A percentile compares a stretch with the other conserved stretches of the same genome.
These are phyloP conservation scores for Patella vulgata DNA, from an alignment of 1,140 invertebrate genomes.

Conservation along the genomic window DNA sequence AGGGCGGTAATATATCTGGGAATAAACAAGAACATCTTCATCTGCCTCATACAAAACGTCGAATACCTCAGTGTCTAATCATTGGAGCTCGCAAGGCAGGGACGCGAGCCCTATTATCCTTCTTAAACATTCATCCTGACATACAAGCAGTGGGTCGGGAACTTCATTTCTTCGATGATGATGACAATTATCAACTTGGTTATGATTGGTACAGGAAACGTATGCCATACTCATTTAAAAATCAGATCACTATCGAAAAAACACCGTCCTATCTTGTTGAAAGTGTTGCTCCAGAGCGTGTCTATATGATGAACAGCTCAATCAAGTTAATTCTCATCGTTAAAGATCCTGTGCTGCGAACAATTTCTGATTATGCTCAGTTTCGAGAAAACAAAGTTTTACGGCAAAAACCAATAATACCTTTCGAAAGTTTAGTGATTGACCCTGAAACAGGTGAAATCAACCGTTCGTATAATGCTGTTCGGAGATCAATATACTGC, in stretches of 20 bases:
- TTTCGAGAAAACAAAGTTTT: slow-evolving; percentile 25
- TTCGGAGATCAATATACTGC: slow-evolving; percentile 86
- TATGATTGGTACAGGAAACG: slow-evolving; percentile 66
- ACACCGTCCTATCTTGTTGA: slow-evolving; percentile 69
- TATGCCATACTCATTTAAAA: slow-evolving; percentile 56
- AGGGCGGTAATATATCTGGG: too few species aligned
- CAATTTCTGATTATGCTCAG: slow-evolving; percentile 92
- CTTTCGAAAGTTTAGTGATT: slow-evolving; percentile 54
- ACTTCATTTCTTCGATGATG: slow-evolving; percentile 68
- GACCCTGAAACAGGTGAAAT: slow-evolving; percentile 46
- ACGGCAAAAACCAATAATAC: slow-evolving; percentile 33
- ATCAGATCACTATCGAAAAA: slow-evolving; percentile 69
- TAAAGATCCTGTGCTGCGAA: slow-evolving; percentile 87
- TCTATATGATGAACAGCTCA: slow-evolving; percentile 85
- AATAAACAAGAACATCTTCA: too few species aligned
- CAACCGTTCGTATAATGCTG: slow-evolving; percentile 68
- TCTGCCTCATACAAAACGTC: slow-evolving; percentile 28
- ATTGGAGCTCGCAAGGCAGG: slow-evolving; percentile 69
- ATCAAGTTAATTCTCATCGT: slow-evolving; percentile 90
- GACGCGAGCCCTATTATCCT: slow-evolving; percentile 67
- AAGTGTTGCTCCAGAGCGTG: slow-evolving; percentile 80
- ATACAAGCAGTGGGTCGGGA: slow-evolving; percentile 57
- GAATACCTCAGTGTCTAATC: slow-evolving; percentile 62
- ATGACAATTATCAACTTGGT: slow-evolving; percentile 63
- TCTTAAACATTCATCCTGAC: slow-evolving; percentile 65